Percentiles rank a stretch among this genome's conserved stretches.
These are phyloP conservation scores for Salvator merianae DNA, from an alignment of 2,113 vertebrate species.

Conservation along the genomic window DNA sequence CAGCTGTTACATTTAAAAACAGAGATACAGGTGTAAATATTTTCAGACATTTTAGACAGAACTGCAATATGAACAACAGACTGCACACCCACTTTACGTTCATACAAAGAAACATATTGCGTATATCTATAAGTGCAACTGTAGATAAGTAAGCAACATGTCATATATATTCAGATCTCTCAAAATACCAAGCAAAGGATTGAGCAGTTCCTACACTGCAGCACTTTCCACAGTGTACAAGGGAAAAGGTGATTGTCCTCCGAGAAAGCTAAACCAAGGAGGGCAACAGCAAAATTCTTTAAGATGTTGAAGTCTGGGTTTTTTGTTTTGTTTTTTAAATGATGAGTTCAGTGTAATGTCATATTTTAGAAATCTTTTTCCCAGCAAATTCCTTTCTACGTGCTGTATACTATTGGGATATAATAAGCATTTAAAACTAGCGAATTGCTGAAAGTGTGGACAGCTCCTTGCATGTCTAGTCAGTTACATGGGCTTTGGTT, in stretches of 20 bases:
- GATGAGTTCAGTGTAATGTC: too few species aligned
- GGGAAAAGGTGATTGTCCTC: too few species aligned
- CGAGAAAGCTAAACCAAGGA: too few species aligned
- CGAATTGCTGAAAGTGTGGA: background rate
- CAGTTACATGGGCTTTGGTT: background rate
- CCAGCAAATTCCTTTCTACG: background rate
- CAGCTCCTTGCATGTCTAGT: background rate
- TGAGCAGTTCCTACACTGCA: background rate
- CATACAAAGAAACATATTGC: background rate
- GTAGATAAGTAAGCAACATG: background rate
- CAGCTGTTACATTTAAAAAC: background rate
- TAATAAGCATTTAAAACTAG: background rate
- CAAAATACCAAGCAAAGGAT: background rate
- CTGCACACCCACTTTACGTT: background rate
- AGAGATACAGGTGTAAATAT: background rate
- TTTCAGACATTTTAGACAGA: background rate
- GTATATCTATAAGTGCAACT: background rate
- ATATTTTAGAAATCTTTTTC: too few species aligned
- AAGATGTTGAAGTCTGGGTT: too few species aligned
- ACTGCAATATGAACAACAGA: background rate
- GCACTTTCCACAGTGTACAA: background rate
- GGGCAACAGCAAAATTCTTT: too few species aligned
- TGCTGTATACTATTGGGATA: background rate
- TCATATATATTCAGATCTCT: background rate
- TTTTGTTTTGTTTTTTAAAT: too few species aligned